Percentiles rank a stretch among this genome's conserved stretches.
These are phyloP conservation scores for Eubasilissa regina DNA, from an alignment of 1,140 invertebrate genomes.

Conservation along the genomic window DNA sequence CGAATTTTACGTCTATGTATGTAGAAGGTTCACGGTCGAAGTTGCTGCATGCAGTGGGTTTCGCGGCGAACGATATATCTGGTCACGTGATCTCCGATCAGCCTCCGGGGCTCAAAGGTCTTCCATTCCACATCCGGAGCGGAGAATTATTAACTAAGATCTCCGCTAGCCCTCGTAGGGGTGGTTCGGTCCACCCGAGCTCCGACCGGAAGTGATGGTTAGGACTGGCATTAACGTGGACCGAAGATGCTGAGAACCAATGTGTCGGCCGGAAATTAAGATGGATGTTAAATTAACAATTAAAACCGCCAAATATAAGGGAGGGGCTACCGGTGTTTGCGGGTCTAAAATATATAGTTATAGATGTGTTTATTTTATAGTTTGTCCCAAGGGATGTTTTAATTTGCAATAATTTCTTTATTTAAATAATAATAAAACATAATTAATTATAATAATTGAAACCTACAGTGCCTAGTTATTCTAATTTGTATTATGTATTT, in stretches of 20 bases:
- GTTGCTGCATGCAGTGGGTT: neutral
- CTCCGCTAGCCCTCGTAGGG: conserved; percentile 36
- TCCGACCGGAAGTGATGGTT: conserved; percentile 57
- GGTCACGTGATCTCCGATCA: conserved; percentile 58
- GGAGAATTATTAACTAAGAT: conserved; percentile 60
- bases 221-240: conserved; percentile 51
- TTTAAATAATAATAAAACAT: too few relatives aligned
- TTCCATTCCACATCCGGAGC: conserved; percentile 53
- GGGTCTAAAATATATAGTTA: neutral
- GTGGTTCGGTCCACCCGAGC: conserved; percentile 39
- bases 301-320: conserved; percentile 31
- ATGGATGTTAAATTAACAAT: conserved; percentile 47
- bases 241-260: conserved; percentile 26
- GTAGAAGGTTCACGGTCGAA: too few relatives aligned
- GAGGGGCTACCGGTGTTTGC: conserved; percentile 17
- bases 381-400: too few relatives aligned
- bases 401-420: too few relatives aligned
- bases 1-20: too few relatives aligned
- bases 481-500: too few relatives aligned
- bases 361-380: conserved; percentile 4
- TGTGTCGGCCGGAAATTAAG: conserved; percentile 54
- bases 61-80: neutral
- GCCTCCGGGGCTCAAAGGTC: conserved; percentile 47
- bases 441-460: too few relatives aligned
- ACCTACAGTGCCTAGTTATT: too few relatives aligned